Conservation (phyloP, 2,888 invertebrate species). For the Polietes domitor region DNA sequence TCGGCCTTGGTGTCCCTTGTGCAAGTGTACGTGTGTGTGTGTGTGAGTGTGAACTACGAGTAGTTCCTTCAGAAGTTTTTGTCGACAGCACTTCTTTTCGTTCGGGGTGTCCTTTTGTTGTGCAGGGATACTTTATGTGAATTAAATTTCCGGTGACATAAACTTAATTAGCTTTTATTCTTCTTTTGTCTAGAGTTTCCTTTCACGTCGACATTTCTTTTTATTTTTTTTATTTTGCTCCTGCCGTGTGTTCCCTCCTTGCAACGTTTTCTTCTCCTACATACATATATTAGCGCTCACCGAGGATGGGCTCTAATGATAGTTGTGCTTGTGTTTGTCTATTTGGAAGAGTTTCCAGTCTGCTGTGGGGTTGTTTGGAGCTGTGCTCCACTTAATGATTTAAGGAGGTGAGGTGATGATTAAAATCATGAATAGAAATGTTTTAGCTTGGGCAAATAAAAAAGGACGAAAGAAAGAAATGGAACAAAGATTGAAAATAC, state of each 20-base stretch:
- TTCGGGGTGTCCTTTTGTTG: slow-evolving; percentile 70
- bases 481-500: neutral
- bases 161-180: slow-evolving; percentile 81
- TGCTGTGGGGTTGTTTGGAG: neutral
- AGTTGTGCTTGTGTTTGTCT: neutral
- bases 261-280: neutral
- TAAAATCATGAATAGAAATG: slow-evolving; percentile 16
- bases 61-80: slow-evolving; percentile 24
- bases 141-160: slow-evolving; percentile 81
- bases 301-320: neutral
- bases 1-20: neutral
- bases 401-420: slow-evolving; percentile 25
- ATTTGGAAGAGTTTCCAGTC: slow-evolving; percentile 14
- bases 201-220: slow-evolving; percentile 17
- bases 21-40: slow-evolving; percentile 19
- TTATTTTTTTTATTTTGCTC: neutral
- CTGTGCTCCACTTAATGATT: slow-evolving; percentile 23
- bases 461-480: neutral
- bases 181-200: slow-evolving; percentile 72
- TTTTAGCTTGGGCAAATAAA: neutral
- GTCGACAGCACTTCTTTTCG: slow-evolving; percentile 24
- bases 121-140: slow-evolving; percentile 74
- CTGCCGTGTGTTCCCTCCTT: neutral
- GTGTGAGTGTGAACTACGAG: too few relatives aligned
- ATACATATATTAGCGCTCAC: neutral